phyloP scores from a whole-genome alignment of 2,113 vertebrate species.

The Tyrannus savana region DNA sequence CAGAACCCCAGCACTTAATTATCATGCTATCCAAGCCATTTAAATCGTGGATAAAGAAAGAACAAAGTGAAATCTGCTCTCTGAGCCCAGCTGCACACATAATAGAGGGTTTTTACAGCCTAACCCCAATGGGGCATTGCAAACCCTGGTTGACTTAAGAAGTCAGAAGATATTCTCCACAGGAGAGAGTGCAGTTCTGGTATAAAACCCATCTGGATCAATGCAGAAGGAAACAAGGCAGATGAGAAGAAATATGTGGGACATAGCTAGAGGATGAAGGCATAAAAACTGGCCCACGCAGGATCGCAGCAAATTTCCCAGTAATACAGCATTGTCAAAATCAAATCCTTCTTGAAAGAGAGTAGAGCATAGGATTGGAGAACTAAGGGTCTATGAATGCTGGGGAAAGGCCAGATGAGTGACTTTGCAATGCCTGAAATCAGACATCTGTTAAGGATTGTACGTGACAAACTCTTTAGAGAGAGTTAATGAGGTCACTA shows the following conservation, averaged over 20 bases:
- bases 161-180: conserved; percentile 32
- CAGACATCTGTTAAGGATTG: conserved; percentile 60
- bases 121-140: neutral
- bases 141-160: neutral
- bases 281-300: neutral
- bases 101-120: conserved; percentile 20
- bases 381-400: neutral
- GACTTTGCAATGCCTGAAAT: conserved; percentile 19
- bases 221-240: conserved; percentile 3
- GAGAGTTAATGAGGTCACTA: conserved; percentile 50
- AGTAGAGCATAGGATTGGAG: neutral
- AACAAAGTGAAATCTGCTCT: conserved; percentile 40
- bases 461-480: conserved; percentile 41
- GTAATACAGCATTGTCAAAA: neutral
- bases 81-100: conserved; percentile 32
- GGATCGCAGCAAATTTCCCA: neutral
- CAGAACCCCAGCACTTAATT: conserved; percentile 23
- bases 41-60: conserved; percentile 28
- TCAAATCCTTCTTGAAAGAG: neutral
- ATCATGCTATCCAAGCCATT: neutral
- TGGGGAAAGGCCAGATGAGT: conserved; percentile 12
- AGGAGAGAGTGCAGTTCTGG: neutral
- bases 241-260: conserved; percentile 17
- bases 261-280: neutral
- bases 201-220: conserved; percentile 22